Percentiles rank a stretch among this genome's conserved stretches.
phyloP scores from a whole-genome alignment of 2,888 invertebrate genomes.

The Elegia similella region DNA sequence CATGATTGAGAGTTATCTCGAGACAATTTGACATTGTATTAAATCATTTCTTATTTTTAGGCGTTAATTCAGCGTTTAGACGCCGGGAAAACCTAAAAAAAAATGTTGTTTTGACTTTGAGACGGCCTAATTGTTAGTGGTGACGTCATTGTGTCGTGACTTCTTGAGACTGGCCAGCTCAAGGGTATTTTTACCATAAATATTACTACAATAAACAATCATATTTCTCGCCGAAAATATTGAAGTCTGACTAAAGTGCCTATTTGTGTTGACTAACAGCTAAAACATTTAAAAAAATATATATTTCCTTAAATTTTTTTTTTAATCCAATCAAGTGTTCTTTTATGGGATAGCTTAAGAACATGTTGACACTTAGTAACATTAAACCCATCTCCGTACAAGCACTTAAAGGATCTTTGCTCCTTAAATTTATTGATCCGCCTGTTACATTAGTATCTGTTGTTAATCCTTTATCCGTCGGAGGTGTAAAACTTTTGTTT shows the following conservation, averaged over 20 bases:
- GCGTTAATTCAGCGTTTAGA: slow-evolving; percentile 45
- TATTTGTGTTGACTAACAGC: neutral
- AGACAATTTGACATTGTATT: slow-evolving; percentile 70
- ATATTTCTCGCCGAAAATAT: neutral
- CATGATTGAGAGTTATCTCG: slow-evolving; percentile 73
- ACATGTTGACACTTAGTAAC: neutral
- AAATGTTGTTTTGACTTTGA: slow-evolving; percentile 47
- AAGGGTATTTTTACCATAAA: slow-evolving; percentile 6
- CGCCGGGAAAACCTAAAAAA: slow-evolving; percentile 54
- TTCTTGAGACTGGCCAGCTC: neutral
- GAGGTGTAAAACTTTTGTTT: slow-evolving; percentile 62
- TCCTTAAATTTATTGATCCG: slow-evolving; percentile 14
- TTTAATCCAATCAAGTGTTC: neutral
- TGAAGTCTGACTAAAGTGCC: neutral
- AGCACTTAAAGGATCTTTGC: slow-evolving; percentile 11
- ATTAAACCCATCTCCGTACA: slow-evolving; percentile 1
- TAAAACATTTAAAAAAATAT: too few relatives aligned
- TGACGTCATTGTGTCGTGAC: slow-evolving; percentile 28
- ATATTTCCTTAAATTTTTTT: neutral
- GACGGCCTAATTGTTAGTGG: slow-evolving; percentile 34
- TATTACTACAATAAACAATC: neutral
- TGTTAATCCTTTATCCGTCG: slow-evolving; percentile 14
- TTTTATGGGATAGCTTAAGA: slow-evolving; percentile 1
- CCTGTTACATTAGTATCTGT: slow-evolving; percentile 13
- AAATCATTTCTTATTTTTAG: slow-evolving; percentile 75